A percentile compares a stretch with the other conserved stretches of the same genome.
Evolutionary conservation across 2,113 vertebrate genomes (phyloP).

Genomic region (Arizona elegans): DNA sequence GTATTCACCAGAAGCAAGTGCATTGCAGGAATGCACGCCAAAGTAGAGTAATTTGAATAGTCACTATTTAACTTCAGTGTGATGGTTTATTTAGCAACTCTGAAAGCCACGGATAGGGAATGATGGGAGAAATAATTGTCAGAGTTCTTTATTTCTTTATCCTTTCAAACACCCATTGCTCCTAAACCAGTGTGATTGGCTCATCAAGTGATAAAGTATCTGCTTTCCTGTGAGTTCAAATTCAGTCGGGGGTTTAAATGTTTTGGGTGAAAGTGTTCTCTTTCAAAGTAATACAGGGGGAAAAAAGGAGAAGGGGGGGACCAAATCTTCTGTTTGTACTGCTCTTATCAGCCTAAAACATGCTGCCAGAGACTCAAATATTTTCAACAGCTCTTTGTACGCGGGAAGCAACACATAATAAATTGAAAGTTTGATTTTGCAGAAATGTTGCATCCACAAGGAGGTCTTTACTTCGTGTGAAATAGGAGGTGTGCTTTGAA

Average conservation of each 20-base stretch:
- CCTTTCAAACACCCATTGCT: slow-evolving; percentile 14
- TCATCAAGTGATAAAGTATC: slow-evolving; percentile 25
- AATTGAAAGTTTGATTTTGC: slow-evolving; percentile 43
- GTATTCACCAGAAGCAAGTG: neutral
- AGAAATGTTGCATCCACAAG: slow-evolving; percentile 41
- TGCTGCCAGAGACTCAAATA: slow-evolving; percentile 32
- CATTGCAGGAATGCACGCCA: neutral
- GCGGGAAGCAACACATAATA: slow-evolving; percentile 42
- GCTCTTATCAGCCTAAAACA: slow-evolving; percentile 60
- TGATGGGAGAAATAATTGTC: neutral
- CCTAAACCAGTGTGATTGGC: slow-evolving; percentile 22
- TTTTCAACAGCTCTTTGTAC: slow-evolving; percentile 52
- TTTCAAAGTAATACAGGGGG: slow-evolving; percentile 18
- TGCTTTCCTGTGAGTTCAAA: slow-evolving; percentile 40
- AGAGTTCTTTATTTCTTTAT: slow-evolving; percentile 1
- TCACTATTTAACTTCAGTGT: neutral
- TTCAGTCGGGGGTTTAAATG: slow-evolving; percentile 17
- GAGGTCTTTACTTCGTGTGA: slow-evolving; percentile 43
- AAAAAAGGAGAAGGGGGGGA: neutral
- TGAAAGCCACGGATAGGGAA: neutral
- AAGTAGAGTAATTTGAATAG: neutral
- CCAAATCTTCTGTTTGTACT: slow-evolving; percentile 32
- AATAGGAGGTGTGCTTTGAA: slow-evolving; percentile 35
- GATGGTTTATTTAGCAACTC: neutral
- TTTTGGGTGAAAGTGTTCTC: slow-evolving; percentile 25